These are phyloP conservation scores for Clarias platycephalus DNA, from an alignment of 2,797 vertebrate genomes.

Conservation along the genomic window DNA sequence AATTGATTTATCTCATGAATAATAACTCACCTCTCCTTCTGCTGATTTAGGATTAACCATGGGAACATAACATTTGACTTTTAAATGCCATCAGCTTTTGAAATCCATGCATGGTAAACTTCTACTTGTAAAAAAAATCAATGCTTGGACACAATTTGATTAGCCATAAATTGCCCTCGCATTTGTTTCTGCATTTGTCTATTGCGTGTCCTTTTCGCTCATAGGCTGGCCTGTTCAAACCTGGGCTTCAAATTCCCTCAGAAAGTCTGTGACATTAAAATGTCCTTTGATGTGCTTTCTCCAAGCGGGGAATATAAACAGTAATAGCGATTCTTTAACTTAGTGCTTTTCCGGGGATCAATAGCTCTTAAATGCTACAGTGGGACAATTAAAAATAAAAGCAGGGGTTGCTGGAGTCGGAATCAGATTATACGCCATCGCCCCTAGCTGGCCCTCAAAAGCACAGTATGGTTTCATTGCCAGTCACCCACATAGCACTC, in stretches of 20 bases:
- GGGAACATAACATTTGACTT: constrained; percentile 78
- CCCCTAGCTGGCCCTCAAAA: constrained; percentile 82
- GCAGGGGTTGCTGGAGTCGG: constrained; percentile 84
- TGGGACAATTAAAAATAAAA: constrained; percentile 99
- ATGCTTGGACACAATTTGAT: constrained; percentile 91
- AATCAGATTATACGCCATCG: constrained; percentile 82
- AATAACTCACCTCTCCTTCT: constrained; percentile 49
- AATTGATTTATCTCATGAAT: constrained; percentile 48
- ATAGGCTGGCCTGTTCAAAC: constrained; percentile 90
- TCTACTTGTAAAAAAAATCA: constrained; percentile 84
- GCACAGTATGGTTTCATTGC: constrained; percentile 80
- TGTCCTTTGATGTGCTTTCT: constrained; percentile 99
- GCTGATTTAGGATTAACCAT: constrained; percentile 61
- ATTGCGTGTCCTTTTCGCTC: constrained; percentile 94
- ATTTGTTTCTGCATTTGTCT: constrained; percentile 94
- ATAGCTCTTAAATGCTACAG: constrained; percentile 99
- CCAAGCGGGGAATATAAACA: constrained; percentile 97
- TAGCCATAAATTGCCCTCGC: constrained; percentile 91
- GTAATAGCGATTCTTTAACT: constrained; percentile 97
- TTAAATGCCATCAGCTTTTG: constrained; percentile 82
- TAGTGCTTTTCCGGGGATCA: constrained; percentile 97
- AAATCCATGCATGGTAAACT: constrained; percentile 86
- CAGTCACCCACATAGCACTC: constrained; percentile 75
- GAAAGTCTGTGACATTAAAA: constrained; percentile 99
- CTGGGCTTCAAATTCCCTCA: constrained; percentile 94